Evolutionary conservation across 2,113 vertebrate genomes (phyloP).

Genomic region (Prionailurus viverrinus): DNA sequence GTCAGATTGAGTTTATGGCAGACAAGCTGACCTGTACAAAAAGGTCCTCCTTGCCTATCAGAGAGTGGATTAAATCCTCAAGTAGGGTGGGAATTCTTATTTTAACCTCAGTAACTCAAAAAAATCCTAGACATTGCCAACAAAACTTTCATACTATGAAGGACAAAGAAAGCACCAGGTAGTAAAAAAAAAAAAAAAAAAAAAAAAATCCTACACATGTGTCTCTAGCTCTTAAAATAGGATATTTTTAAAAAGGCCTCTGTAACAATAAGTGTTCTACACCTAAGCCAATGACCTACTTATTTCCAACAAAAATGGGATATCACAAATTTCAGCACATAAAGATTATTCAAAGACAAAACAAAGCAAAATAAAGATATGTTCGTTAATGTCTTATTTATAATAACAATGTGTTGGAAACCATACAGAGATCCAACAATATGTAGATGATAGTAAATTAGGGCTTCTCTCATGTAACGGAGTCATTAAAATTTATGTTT

Average conservation of each 20-base stretch:
- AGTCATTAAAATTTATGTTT: conserved; percentile 1
- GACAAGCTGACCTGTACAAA: background rate
- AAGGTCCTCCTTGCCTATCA: background rate
- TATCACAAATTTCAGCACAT: background rate
- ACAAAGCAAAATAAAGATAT: background rate
- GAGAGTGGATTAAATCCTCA: background rate
- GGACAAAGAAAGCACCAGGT: conserved; percentile 24
- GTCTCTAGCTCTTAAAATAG: conserved; percentile 50
- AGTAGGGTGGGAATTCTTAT: background rate
- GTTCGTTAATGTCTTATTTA: conserved; percentile 1
- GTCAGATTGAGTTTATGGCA: background rate
- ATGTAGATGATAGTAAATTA: conserved; percentile 1
- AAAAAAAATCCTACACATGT: conserved; percentile 23
- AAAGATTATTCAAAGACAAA: background rate
- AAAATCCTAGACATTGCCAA: background rate
- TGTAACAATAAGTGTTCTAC: conserved; percentile 23
- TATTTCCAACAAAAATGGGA: conserved; percentile 8
- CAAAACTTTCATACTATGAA: background rate
- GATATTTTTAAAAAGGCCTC: conserved; percentile 26
- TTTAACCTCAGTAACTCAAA: conserved; percentile 52
- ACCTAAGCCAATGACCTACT: conserved; percentile 48
- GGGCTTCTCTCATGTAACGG: background rate
- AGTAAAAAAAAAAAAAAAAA: conserved; percentile 31
- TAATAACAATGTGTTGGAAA: background rate
- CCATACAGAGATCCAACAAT: background rate